Conservation (phyloP, 2,113 vertebrate species). For the Empidonax traillii region DNA sequence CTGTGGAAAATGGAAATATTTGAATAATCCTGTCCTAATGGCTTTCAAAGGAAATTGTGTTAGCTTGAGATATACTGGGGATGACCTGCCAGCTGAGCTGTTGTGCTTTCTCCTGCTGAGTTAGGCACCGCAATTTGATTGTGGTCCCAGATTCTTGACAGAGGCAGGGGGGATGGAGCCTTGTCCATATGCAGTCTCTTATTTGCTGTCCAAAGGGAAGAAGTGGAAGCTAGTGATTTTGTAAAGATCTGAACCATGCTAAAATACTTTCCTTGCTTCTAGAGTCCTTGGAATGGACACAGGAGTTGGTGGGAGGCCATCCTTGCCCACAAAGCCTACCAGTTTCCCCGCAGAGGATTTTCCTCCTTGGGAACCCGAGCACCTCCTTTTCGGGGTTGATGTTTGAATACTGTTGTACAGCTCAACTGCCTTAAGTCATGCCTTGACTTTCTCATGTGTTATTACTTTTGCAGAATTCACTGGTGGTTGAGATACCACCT, state of each 20-base stretch:
- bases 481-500: constrained; percentile 93
- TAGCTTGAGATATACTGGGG: background rate
- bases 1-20: background rate
- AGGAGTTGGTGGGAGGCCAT: background rate
- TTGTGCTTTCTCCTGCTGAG: background rate
- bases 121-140: background rate
- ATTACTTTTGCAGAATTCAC: constrained; percentile 74
- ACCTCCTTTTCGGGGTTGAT: background rate
- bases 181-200: fast-evolving
- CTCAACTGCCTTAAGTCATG: background rate
- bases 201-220: background rate
- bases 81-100: fast-evolving
- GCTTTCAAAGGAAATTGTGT: background rate
- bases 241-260: background rate
- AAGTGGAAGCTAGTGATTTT: background rate
- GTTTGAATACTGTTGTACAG: background rate
- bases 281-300: background rate
- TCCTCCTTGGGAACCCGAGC: background rate
- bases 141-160: background rate
- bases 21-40: background rate
- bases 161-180: background rate
- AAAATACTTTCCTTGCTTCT: background rate
- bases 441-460: background rate
- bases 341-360: background rate
- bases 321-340: background rate